Conservation (phyloP, 2,113 vertebrate genomes). For the Brachypteracias leptosomus region DNA sequence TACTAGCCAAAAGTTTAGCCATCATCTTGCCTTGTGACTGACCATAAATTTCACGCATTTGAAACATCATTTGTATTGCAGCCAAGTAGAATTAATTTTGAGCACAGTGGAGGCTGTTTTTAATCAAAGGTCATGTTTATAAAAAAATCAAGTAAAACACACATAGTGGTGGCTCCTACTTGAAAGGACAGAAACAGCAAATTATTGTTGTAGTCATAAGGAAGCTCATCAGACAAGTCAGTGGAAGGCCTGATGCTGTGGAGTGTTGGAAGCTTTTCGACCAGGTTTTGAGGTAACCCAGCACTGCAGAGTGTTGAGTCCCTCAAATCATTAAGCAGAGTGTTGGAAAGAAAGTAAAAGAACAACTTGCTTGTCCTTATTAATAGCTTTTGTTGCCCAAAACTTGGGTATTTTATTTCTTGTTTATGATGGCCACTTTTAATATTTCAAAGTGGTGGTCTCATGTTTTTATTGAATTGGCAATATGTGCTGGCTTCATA, state of each 20-base stretch:
- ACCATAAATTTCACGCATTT: not conserved
- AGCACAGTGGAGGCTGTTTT: constrained; percentile 11
- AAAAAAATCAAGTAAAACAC: constrained; percentile 23
- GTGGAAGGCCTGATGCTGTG: not conserved
- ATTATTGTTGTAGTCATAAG: constrained; percentile 1
- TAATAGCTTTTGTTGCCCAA: constrained; percentile 4
- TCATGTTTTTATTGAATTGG: not conserved
- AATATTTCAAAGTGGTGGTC: not conserved
- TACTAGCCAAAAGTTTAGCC: not conserved
- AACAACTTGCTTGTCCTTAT: constrained; percentile 20
- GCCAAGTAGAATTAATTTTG: not conserved
- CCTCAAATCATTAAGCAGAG: constrained; percentile 8
- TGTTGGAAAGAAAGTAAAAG: not conserved
- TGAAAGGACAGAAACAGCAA: constrained; percentile 22
- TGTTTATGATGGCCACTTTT: constrained; percentile 19
- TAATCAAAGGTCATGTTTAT: constrained; percentile 48
- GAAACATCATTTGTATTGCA: not conserved
- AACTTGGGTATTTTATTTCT: not conserved
- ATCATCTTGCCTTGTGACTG: not conserved
- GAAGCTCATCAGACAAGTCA: not conserved
- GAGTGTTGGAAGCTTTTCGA: not conserved
- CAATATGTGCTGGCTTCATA: not conserved
- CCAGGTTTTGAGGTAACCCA: not conserved
- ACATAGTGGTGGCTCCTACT: not conserved
- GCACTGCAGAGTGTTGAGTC: not conserved